These are phyloP conservation scores for Pomatorhinus ruficollis DNA, from an alignment of 2,113 vertebrate genomes.

Conservation along the genomic window DNA sequence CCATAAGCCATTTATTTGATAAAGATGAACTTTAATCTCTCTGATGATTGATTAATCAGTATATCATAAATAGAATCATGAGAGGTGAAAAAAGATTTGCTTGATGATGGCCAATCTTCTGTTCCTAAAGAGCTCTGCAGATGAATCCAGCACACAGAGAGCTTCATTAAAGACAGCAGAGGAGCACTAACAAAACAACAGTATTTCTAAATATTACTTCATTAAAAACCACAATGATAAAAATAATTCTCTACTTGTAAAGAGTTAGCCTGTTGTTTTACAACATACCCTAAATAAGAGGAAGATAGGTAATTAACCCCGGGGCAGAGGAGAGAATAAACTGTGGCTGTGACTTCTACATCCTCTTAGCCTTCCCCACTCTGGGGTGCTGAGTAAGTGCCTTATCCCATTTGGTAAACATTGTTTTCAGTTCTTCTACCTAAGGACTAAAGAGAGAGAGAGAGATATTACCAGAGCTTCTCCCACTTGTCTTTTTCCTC, in stretches of 20 bases:
- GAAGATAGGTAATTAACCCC: neutral
- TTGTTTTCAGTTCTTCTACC: neutral
- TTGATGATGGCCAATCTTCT: neutral
- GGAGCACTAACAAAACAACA: neutral
- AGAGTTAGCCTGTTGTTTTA: neutral
- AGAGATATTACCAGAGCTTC: neutral
- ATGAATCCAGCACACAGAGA: neutral
- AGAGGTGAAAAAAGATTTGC: constrained; percentile 22
- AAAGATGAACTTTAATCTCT: constrained; percentile 72
- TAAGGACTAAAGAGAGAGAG: neutral
- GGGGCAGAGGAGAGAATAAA: neutral
- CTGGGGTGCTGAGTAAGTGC: neutral
- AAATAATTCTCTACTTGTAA: neutral
- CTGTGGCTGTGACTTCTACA: neutral
- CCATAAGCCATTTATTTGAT: constrained; percentile 61
- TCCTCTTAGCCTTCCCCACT: neutral
- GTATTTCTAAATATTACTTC: neutral
- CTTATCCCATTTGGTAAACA: neutral
- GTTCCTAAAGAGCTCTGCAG: constrained; percentile 19
- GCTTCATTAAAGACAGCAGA: neutral
- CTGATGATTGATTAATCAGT: constrained; percentile 72
- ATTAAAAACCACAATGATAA: neutral
- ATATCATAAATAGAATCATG: constrained; percentile 58
- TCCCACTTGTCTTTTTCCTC: neutral
- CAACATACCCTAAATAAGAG: neutral